Evolutionary conservation across 2,888 invertebrate species (phyloP).

Genomic region (Amiota communis): DNA sequence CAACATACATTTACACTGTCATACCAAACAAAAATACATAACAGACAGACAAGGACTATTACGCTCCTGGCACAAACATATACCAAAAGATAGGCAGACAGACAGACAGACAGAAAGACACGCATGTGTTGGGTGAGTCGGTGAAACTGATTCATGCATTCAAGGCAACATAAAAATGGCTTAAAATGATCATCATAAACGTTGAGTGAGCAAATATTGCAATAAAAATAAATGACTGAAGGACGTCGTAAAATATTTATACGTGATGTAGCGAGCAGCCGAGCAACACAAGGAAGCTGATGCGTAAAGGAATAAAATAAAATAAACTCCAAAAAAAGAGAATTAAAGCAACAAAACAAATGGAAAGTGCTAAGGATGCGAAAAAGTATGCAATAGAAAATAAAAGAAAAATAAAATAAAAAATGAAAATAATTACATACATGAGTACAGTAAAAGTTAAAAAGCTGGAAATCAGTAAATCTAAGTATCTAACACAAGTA

Average conservation of each 20-base stretch:
- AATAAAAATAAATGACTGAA: conserved; percentile 73
- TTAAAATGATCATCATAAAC: conserved; percentile 74
- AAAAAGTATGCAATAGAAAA: conserved; percentile 30
- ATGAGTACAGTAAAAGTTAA: conserved; percentile 30
- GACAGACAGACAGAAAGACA: conserved; percentile 34
- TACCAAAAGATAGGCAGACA: conserved; percentile 20
- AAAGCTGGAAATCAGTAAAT: conserved; percentile 23
- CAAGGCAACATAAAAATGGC: conserved; percentile 71
- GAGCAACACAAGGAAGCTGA: conserved; percentile 5
- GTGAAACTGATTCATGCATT: conserved; percentile 67
- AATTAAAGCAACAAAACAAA: conserved; percentile 32
- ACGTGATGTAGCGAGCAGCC: conserved; percentile 55
- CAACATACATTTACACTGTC: no score
- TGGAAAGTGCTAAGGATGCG: conserved; percentile 54
- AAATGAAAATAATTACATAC: conserved; percentile 27
- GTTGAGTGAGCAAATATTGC: conserved; percentile 73
- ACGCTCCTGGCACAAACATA: conserved; percentile 6
- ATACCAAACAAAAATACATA: conserved; percentile 20
- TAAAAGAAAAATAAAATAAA: conserved; percentile 6
- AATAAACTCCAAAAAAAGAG: conserved; percentile 13
- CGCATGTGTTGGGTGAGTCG: neutral
- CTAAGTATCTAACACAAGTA: no score
- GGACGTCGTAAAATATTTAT: conserved; percentile 71
- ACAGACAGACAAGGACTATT: conserved; percentile 33
- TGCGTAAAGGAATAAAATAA: conserved; percentile 3